Percentiles rank a stretch among this genome's conserved stretches.
Conservation (phyloP, 2,888 invertebrate genomes). For the Gymnocheta viridis region DNA sequence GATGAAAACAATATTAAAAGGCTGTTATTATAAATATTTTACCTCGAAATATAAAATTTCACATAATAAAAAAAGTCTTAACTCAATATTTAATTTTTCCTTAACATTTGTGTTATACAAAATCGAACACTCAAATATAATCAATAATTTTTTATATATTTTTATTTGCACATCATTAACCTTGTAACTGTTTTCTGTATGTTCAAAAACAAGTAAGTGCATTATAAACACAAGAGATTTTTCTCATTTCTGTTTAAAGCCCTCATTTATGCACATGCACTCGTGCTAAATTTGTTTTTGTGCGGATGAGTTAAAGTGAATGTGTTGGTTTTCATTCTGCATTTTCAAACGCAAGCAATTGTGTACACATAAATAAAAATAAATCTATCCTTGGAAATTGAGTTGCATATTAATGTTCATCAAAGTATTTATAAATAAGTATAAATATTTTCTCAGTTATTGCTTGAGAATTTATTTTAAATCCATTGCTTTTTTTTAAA, state of each 20-base stretch:
- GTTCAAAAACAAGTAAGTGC: slow-evolving; percentile 47
- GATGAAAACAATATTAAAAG: too few relatives aligned
- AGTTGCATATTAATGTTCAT: slow-evolving; percentile 49
- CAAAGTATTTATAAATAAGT: slow-evolving; percentile 54
- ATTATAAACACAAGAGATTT: slow-evolving; percentile 68
- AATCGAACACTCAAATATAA: slow-evolving; percentile 54
- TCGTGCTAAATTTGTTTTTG: slow-evolving; percentile 63
- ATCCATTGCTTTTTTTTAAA: neutral
- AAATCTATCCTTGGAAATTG: slow-evolving; percentile 58
- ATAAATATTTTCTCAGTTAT: slow-evolving; percentile 15
- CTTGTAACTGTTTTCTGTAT: slow-evolving; percentile 63
- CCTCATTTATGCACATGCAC: slow-evolving; percentile 67
- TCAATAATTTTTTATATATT: slow-evolving; percentile 58
- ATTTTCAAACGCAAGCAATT: slow-evolving; percentile 3
- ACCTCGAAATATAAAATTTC: too few relatives aligned
- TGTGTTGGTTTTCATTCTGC: slow-evolving; percentile 8
- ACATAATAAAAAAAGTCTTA: too few relatives aligned
- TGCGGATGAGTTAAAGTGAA: neutral
- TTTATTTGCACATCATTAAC: slow-evolving; percentile 64
- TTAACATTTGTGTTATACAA: neutral
- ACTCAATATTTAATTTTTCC: neutral
- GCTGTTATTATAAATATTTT: too few relatives aligned
- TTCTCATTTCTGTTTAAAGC: slow-evolving; percentile 45
- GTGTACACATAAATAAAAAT: slow-evolving; percentile 9
- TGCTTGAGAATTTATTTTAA: slow-evolving; percentile 10